Evolutionary conservation across 2,113 vertebrate genomes (phyloP).

Genomic region (Ptilorrhoa leucosticta): DNA sequence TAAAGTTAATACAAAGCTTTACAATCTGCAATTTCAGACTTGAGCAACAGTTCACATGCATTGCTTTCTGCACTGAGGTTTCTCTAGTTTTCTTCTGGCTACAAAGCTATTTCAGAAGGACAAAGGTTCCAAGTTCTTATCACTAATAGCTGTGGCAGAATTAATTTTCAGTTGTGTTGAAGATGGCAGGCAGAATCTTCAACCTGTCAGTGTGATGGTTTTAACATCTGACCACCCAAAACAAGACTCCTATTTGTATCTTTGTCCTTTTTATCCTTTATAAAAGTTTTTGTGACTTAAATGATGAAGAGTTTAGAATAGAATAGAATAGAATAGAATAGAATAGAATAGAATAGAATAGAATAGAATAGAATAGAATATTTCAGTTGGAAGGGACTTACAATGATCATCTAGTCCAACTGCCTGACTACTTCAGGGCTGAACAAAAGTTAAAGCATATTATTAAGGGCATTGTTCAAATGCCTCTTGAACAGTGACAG

Average conservation of each 20-base stretch:
- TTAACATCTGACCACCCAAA: neutral
- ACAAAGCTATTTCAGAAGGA: neutral
- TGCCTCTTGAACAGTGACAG: neutral
- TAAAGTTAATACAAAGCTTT: neutral
- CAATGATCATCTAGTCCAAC: neutral
- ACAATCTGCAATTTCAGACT: neutral
- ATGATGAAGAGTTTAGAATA: neutral
- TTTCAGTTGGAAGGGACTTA: neutral
- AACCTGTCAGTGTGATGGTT: neutral
- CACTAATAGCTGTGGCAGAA: neutral
- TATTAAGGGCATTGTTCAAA: neutral
- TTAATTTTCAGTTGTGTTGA: constrained; percentile 4
- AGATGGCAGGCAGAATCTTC: neutral
- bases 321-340: neutral
- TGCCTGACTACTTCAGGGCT: neutral
- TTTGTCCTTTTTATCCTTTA: neutral
- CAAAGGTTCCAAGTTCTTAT: neutral
- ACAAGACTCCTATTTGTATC: neutral
- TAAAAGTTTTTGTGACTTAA: neutral
- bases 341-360: neutral
- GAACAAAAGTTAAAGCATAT: neutral
- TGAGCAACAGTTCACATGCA: neutral
- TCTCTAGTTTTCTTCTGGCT: neutral
- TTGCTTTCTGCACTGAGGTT: neutral
- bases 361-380: neutral